Evolutionary conservation across 2,888 invertebrate species (phyloP), one percentile per base, ranked within the genome.

Genomic region (Scaptomyza reducta): DNA sequence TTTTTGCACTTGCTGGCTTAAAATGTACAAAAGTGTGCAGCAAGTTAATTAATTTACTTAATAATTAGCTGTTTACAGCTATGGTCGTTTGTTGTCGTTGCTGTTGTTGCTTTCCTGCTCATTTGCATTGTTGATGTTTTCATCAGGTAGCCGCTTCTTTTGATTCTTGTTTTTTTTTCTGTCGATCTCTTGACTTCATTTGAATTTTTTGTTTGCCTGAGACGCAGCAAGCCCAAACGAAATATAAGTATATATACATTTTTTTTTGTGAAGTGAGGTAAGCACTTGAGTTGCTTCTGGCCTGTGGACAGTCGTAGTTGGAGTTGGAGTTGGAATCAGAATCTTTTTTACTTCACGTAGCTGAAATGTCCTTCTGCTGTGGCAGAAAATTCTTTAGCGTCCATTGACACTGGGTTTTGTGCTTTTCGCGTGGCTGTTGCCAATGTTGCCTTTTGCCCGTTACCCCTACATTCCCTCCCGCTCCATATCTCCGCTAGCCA

Each of bases 321-420:
- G 29, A 40, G 47, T 31, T 6, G 0, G 16, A 16, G 31, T 47
- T 11, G 31, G 33, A 38, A 44, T 47, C 6, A 0, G 16, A 16
- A 16, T 47, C 13, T 16, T 16, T 16, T 38, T 40, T 14, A 10
- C 35, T 44, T 33, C 54, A 59, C 55, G 85, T 71, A 31, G 74
- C 61, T 88, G 70, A 87, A 82, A 89, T 85, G 84, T 85, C 84
- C 84, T 85, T 85, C 84, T 89, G 88, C 68, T 69, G 70, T 70
- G 72, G 80, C 77, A 79, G 68, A 88, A 40, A 72, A 85, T 85
- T 85, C 84, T 77, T 89, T 10, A 79, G 70, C 87, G 84, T 89
- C 33, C 89, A 86, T 89, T 85, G 84, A 85, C 88, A 65, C 74
- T 50, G 57, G 47, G 51, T 51, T 31, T 33, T 35, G 64, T 59